A percentile compares a stretch with the other conserved stretches of the same genome.
Evolutionary conservation across 2,888 invertebrate genomes (phyloP).

Genomic region (Ophion ellenae): DNA sequence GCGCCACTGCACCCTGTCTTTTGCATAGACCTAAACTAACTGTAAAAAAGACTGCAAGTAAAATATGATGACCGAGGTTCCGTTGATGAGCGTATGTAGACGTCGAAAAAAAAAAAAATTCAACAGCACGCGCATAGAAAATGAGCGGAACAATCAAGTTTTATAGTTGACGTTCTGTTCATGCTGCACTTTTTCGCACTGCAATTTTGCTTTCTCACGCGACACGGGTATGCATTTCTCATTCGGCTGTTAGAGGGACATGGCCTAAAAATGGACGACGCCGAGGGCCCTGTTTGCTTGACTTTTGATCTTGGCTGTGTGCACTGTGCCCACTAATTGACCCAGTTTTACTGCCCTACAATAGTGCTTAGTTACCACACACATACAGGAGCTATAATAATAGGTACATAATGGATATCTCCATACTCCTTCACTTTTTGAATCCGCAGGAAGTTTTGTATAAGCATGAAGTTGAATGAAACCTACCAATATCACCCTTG

Average conservation of each 20-base stretch:
- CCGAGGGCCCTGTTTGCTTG: constrained; percentile 64
- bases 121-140: too few relatives aligned
- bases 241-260: constrained; percentile 46
- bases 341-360: constrained; percentile 72
- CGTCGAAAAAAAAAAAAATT: not conserved
- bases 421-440: constrained; percentile 21
- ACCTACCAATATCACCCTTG: constrained; percentile 18
- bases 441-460: constrained; percentile 2
- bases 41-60: too few relatives aligned
- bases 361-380: constrained; percentile 16
- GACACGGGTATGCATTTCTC: constrained; percentile 8
- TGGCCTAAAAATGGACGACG: constrained; percentile 68
- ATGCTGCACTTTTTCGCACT: not conserved
- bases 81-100: not conserved
- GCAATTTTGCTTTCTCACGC: constrained; percentile 10
- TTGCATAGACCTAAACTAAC: too few relatives aligned
- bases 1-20: too few relatives aligned
- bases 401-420: constrained; percentile 27
- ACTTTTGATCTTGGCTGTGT: constrained; percentile 68
- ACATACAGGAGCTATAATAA: constrained; percentile 6
- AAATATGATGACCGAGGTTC: too few relatives aligned
- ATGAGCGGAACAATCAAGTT: not conserved
- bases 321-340: constrained; percentile 72
- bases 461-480: not conserved
- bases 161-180: constrained; percentile 5